A percentile compares a stretch with the other conserved stretches of the same genome.
Evolutionary conservation across 2,888 invertebrate genomes (phyloP).

Genomic region (Nephrotoma guestfalica): DNA sequence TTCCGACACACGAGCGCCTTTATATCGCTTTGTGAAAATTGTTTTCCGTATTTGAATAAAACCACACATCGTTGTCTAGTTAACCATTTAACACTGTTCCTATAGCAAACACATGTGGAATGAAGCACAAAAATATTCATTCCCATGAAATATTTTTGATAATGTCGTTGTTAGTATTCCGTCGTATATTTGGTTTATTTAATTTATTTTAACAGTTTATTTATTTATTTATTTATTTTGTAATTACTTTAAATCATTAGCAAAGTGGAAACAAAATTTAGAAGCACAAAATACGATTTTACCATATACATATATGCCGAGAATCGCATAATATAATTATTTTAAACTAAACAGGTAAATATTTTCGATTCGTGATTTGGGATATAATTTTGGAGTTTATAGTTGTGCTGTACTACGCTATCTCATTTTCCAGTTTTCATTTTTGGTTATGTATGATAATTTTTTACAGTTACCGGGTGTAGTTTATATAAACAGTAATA

Average conservation of each 20-base stretch:
- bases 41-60: neutral
- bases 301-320: too few species aligned
- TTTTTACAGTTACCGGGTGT: neutral
- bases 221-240: neutral
- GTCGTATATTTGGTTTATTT: neutral
- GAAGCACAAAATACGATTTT: neutral
- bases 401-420: neutral
- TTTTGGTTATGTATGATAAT: neutral
- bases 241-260: neutral
- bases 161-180: neutral
- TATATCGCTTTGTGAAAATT: neutral
- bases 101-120: neutral
- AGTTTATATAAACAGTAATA: too few species aligned
- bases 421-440: neutral
- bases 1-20: neutral
- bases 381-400: neutral
- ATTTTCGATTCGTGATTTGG: neutral
- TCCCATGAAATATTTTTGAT: neutral
- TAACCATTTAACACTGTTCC: neutral
- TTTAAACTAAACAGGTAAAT: neutral
- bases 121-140: neutral
- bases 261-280: neutral
- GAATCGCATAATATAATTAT: neutral
- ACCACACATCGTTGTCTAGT: neutral
- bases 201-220: neutral